These are phyloP conservation scores for Gobionotothen gibberifrons DNA, from an alignment of 2,797 vertebrate genomes.

Conservation along the genomic window DNA sequence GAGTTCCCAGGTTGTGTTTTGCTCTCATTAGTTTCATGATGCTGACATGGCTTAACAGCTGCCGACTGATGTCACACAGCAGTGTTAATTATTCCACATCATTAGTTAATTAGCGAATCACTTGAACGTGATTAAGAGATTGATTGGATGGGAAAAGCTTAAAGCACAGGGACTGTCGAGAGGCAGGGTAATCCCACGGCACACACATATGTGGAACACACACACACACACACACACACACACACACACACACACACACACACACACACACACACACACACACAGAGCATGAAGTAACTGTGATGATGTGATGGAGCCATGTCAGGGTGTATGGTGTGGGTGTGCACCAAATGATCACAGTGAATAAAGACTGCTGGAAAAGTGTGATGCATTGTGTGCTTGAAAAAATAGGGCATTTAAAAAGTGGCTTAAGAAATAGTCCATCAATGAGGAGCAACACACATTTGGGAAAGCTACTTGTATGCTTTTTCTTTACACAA, in stretches of 20 bases:
- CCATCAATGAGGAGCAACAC: neutral
- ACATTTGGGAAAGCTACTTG: neutral
- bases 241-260: slow-evolving; percentile 23
- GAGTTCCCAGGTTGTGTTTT: slow-evolving; percentile 56
- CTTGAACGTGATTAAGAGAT: slow-evolving; percentile 72
- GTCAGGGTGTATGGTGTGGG: slow-evolving; percentile 23
- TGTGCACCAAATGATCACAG: neutral
- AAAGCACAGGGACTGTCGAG: slow-evolving; percentile 59
- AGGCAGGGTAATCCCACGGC: slow-evolving; percentile 41
- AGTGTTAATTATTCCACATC: slow-evolving; percentile 72
- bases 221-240: slow-evolving; percentile 23
- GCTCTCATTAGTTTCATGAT: slow-evolving; percentile 58
- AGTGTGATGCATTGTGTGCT: neutral
- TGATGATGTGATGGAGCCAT: slow-evolving; percentile 47
- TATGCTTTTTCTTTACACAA: neutral
- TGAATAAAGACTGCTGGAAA: slow-evolving; percentile 1
- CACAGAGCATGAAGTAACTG: slow-evolving; percentile 43
- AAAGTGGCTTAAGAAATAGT: neutral
- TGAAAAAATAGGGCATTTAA: neutral
- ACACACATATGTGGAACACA: slow-evolving; percentile 21
- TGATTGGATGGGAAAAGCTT: slow-evolving; percentile 65
- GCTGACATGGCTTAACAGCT: slow-evolving; percentile 69
- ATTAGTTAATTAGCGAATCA: slow-evolving; percentile 77
- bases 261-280: slow-evolving; percentile 9
- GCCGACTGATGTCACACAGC: slow-evolving; percentile 68